Percentiles rank a stretch among this genome's conserved stretches.
phyloP scores from a whole-genome alignment of 2,797 vertebrate genomes.

The Ibycter americanus region DNA sequence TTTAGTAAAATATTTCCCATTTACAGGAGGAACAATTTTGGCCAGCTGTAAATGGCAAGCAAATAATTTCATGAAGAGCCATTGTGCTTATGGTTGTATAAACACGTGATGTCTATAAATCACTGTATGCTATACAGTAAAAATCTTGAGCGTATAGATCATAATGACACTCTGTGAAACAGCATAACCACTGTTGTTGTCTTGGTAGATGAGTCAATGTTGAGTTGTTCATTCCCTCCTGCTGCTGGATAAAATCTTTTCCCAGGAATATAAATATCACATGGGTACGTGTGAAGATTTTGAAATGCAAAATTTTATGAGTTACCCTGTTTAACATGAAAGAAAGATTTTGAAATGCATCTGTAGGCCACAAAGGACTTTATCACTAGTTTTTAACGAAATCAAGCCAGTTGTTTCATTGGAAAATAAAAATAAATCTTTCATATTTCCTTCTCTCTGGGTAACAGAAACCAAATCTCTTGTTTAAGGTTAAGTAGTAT shows the following conservation, averaged over 20 bases:
- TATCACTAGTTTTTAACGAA: not conserved
- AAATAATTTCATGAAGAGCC: not conserved
- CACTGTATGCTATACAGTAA: not conserved
- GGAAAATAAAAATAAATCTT: not conserved
- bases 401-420: not conserved
- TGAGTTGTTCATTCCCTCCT: constrained; percentile 7
- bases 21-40: not conserved
- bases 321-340: not conserved
- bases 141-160: not conserved
- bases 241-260: constrained; percentile 20
- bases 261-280: constrained; percentile 35
- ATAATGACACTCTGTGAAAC: not conserved
- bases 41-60: not conserved
- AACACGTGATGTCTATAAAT: not conserved
- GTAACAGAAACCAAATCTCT: not conserved
- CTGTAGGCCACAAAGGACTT: not conserved
- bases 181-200: not conserved
- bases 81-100: not conserved
- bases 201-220: constrained; percentile 13
- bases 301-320: not conserved
- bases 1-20: not conserved
- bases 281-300: not conserved
- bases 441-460: not conserved
- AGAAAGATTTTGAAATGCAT: not conserved
- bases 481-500: not conserved